phyloP scores from a whole-genome alignment of 2,888 invertebrate species.

The Agelastica alni region DNA sequence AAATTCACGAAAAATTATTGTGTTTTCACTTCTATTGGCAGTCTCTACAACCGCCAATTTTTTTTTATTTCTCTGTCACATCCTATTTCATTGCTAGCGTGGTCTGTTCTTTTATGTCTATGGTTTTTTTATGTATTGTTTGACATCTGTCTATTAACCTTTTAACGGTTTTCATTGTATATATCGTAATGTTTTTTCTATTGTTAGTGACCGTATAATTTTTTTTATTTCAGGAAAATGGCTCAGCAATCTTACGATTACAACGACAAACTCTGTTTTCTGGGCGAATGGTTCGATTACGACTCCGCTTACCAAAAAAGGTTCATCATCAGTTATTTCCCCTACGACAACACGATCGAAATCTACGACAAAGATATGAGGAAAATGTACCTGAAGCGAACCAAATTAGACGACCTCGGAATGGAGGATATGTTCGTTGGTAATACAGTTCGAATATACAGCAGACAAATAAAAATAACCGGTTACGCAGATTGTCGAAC shows the following conservation, averaged over 20 bases:
- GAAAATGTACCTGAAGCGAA: slow-evolving; percentile 62
- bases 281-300: slow-evolving; percentile 87
- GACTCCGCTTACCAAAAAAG: slow-evolving; percentile 73
- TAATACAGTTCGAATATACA: slow-evolving; percentile 69
- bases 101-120: too few species aligned
- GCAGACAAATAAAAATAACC: slow-evolving; percentile 72
- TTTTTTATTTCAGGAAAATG: slow-evolving; percentile 37
- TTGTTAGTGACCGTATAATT: too few species aligned
- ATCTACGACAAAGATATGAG: slow-evolving; percentile 58
- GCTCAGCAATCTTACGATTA: slow-evolving; percentile 57
- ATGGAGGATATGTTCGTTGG: slow-evolving; percentile 72
- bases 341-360: slow-evolving; percentile 78
- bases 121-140: too few species aligned
- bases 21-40: too few species aligned
- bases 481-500: slow-evolving; percentile 75
- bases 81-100: too few species aligned
- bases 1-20: too few species aligned
- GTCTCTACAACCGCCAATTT: too few species aligned
- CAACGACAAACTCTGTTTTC: slow-evolving; percentile 64
- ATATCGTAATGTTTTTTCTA: too few species aligned
- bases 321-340: slow-evolving; percentile 78
- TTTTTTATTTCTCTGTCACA: too few species aligned
- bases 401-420: slow-evolving; percentile 68
- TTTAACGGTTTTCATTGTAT: too few species aligned
- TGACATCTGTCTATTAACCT: too few species aligned